phyloP scores from a whole-genome alignment of 2,888 invertebrate species.

The Hymenopus coronatus region DNA sequence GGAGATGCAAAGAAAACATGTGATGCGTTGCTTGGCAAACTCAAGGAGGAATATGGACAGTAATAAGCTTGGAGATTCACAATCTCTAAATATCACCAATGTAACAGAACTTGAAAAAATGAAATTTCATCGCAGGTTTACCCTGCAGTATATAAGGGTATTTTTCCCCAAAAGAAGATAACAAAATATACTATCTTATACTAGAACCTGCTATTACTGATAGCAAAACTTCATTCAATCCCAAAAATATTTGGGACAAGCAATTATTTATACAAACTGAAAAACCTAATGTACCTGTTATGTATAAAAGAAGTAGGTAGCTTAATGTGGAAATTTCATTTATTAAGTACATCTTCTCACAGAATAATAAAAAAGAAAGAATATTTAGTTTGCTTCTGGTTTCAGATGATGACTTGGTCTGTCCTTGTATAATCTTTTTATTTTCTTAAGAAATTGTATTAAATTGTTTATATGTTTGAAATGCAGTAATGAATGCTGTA shows the following conservation, averaged over 20 bases:
- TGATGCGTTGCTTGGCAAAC: slow-evolving; percentile 71
- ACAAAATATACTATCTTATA: not conserved
- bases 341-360: not conserved
- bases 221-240: not conserved
- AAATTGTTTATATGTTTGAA: not conserved
- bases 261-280: not conserved
- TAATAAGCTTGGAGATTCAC: not conserved
- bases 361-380: not conserved
- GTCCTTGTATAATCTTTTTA: not conserved
- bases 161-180: not conserved
- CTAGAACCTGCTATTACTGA: not conserved
- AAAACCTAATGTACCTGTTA: not conserved
- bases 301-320: not conserved
- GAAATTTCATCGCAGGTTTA: not conserved
- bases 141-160: not conserved
- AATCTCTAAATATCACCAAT: not conserved
- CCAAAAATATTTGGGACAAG: not conserved
- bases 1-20: slow-evolving; percentile 92
- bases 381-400: not conserved
- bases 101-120: not conserved
- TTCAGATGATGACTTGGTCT: not conserved
- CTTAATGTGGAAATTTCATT: not conserved
- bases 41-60: slow-evolving; percentile 48
- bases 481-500: not conserved
- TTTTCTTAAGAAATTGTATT: not conserved